Evolutionary conservation across 2,888 invertebrate genomes (phyloP).

Genomic region (Choreutis nemorana): DNA sequence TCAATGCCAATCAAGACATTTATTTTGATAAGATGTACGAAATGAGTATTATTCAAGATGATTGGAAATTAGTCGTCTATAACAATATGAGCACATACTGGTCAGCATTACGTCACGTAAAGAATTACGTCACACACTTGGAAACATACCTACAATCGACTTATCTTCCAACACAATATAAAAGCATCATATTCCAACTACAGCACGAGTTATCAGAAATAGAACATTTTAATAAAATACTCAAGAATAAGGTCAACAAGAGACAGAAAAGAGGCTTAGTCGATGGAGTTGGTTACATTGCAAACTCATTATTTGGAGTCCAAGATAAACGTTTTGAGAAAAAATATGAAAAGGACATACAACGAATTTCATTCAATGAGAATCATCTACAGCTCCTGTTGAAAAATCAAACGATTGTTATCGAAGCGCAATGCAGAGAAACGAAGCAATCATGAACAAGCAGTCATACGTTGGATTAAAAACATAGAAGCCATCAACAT

Average conservation of each 20-base stretch:
- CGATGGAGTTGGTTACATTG: constrained; percentile 4
- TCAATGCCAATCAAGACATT: constrained; percentile 3
- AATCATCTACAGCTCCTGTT: constrained; percentile 3
- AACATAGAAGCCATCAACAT: too few species aligned
- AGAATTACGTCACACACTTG: constrained; percentile 6
- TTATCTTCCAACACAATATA: constrained; percentile 5
- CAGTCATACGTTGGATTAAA: too few species aligned
- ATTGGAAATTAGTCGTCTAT: constrained; percentile 10
- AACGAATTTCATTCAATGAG: constrained; percentile 3
- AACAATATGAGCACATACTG: constrained; percentile 9
- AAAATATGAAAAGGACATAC: constrained; percentile 3
- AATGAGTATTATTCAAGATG: constrained; percentile 5
- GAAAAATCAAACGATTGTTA: constrained; percentile 2
- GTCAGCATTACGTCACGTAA: constrained; percentile 5
- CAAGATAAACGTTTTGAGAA: constrained; percentile 4
- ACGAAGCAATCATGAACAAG: constrained; percentile 3
- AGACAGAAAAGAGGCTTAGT: too few species aligned
- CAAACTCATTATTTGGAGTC: constrained; percentile 5
- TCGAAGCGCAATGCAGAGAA: constrained; percentile 5
- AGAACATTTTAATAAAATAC: constrained; percentile 7
- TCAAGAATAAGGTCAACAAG: too few species aligned
- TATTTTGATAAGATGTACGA: constrained; percentile 5
- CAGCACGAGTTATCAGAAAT: constrained; percentile 7
- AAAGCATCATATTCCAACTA: constrained; percentile 8
- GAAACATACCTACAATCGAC: constrained; percentile 1